A percentile compares a stretch with the other conserved stretches of the same genome.
Conservation (phyloP, 2,797 vertebrate species). For the Coreius guichenoti region DNA sequence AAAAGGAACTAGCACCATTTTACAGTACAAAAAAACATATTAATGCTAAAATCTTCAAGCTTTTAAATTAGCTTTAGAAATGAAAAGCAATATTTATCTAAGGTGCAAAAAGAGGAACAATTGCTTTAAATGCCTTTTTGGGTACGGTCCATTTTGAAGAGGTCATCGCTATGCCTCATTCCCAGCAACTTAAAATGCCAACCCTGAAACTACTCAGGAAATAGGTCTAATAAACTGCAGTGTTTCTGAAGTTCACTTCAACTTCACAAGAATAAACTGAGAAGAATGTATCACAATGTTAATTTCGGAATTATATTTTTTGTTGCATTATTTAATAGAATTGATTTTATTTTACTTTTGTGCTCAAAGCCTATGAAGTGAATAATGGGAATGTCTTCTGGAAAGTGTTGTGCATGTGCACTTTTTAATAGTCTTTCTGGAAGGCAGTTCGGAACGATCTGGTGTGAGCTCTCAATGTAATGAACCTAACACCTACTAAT, state of each 20-base stretch:
- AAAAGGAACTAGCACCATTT: constrained; percentile 15
- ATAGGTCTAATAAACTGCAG: background rate
- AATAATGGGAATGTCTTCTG: constrained; percentile 10
- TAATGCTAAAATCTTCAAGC: constrained; percentile 1
- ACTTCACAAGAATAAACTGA: background rate
- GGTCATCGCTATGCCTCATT: constrained; percentile 20
- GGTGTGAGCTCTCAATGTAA: constrained; percentile 13
- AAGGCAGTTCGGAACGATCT: background rate
- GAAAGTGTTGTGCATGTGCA: constrained; percentile 6
- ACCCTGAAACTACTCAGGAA: constrained; percentile 25
- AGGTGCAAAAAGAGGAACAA: constrained; percentile 39
- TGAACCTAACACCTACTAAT: constrained; percentile 36
- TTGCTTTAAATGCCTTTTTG: constrained; percentile 51
- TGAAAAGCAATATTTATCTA: constrained; percentile 37
- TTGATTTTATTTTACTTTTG: background rate
- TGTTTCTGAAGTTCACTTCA: background rate
- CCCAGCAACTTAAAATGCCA: constrained; percentile 34
- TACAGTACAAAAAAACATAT: constrained; percentile 6
- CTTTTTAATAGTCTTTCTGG: constrained; percentile 20
- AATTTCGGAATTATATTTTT: background rate
- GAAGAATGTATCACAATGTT: constrained; percentile 1
- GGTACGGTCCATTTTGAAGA: constrained; percentile 31
- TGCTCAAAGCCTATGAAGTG: constrained; percentile 6
- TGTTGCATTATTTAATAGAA: background rate
- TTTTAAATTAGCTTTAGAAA: constrained; percentile 30